Evolutionary conservation across 2,797 vertebrate species (phyloP), one percentile per base, ranked within the genome.

Genomic region (Champsocephalus gunnari): DNA sequence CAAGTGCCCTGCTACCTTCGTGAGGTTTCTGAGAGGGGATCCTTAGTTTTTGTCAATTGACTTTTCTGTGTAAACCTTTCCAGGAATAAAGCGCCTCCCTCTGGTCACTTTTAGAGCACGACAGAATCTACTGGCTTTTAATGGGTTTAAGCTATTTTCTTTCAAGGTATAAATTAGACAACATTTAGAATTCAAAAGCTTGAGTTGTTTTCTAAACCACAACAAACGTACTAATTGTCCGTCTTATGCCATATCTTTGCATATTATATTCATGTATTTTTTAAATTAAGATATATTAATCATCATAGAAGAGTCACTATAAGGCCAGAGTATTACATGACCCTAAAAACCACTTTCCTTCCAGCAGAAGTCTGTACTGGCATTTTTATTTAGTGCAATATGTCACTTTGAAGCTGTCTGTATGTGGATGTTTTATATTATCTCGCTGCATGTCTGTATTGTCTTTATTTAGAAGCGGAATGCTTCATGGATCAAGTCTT

Each of bases 371-470:
- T 82, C 71, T 81, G 63, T 66, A 69, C 44, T 74, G 77, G 60
- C 59, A 67, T 84, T 38, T 38, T 38, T 68, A 72, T 66, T 71
- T 13, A 49, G 69, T 80, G 76, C 67, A 85, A 80, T 64, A 75
- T 43, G 54, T 82, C 53, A 71, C 58, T 75, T 53, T 49, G 28
- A 83, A 72, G 67, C 41, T 57, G 68, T 83, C 56, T 80, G 60
- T 50, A 7, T 56, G 55, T 63, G 62, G 47, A 73, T 85, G 65
- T 81, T 79, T 64, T 79, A 51, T 45, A 58, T 86, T 66, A 82
- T 87, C 69, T 77, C 49, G 56, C 43, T 82, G 83, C 87, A 85
- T 84, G 76, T 83, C 41, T 83, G 74, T 79, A 53, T 67, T 64
- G 75, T 80, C 55, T 63, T 62, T 61, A 77, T 79, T 75, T 69